phyloP scores from a whole-genome alignment of 2,888 invertebrate genomes.

The Metopia argyrocephala region DNA sequence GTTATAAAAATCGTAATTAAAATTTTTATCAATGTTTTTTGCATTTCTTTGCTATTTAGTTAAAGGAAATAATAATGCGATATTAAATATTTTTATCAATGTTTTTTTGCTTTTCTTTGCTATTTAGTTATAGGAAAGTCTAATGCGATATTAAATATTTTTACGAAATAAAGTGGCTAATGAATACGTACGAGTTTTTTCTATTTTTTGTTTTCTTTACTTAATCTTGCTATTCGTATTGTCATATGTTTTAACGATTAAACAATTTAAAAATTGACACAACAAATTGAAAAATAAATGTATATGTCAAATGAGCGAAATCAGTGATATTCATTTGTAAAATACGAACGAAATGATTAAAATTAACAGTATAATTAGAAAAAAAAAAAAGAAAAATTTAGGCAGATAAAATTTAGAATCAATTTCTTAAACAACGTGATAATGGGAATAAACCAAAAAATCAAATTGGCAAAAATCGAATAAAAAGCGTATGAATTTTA shows the following conservation, averaged over 20 bases:
- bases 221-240: slow-evolving; percentile 39
- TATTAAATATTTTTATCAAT: neutral
- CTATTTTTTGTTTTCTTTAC: neutral
- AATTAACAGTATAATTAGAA: neutral
- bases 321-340: slow-evolving; percentile 41
- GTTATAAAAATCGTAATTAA: no score
- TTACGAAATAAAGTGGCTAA: neutral
- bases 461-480: slow-evolving; percentile 26
- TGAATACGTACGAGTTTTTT: neutral
- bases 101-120: neutral
- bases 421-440: neutral
- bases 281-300: neutral
- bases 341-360: no score
- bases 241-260: slow-evolving; percentile 42
- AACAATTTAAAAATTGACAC: slow-evolving; percentile 1
- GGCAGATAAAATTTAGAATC: neutral
- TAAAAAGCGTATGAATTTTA: slow-evolving; percentile 46
- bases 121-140: neutral
- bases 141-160: neutral
- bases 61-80: no score
- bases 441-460: neutral
- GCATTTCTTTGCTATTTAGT: no score
- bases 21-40: no score
- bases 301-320: slow-evolving; percentile 27
- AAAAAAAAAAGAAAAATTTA: neutral